Evolutionary conservation across 2,888 invertebrate species (phyloP).

Genomic region (Callyntrura sp.): DNA sequence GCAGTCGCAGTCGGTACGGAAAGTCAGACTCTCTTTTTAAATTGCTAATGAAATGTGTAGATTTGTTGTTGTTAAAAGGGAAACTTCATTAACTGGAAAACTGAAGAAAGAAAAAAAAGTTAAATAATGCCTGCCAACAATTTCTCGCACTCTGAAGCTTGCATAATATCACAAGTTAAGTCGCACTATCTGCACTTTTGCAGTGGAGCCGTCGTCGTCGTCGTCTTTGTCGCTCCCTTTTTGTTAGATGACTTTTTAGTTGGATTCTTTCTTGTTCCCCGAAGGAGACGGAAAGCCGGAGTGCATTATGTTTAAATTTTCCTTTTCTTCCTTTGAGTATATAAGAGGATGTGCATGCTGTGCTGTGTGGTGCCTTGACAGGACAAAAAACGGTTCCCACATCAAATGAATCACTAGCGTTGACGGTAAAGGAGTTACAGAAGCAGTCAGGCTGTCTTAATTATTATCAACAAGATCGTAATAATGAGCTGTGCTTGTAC

Average conservation of each 20-base stretch:
- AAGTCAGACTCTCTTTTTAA: conserved; percentile 54
- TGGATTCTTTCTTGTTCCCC: neutral
- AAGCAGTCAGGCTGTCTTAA: conserved; percentile 73
- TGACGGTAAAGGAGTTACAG: conserved; percentile 52
- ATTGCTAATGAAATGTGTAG: conserved; percentile 73
- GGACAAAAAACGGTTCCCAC: conserved; percentile 63
- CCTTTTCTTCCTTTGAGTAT: neutral
- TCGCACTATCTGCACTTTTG: neutral
- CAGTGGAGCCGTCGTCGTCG: too few species aligned
- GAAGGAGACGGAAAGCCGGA: neutral
- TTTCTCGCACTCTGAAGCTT: neutral
- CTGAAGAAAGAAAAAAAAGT: conserved; percentile 55
- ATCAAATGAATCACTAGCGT: conserved; percentile 43
- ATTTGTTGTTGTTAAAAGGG: conserved; percentile 68
- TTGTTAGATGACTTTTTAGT: conserved; percentile 14
- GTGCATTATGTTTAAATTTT: conserved; percentile 19
- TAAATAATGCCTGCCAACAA: conserved; percentile 65
- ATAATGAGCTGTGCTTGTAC: conserved; percentile 55
- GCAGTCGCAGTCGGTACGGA: neutral
- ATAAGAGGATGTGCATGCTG: conserved; percentile 32
- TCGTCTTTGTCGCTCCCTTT: conserved; percentile 6
- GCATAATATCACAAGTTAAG: conserved; percentile 34
- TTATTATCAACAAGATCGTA: conserved; percentile 70
- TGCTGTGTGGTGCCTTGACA: conserved; percentile 40
- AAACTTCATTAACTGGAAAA: conserved; percentile 73